Conservation (phyloP, 2,797 vertebrate species). For the Tiaroga cobitis region DNA sequence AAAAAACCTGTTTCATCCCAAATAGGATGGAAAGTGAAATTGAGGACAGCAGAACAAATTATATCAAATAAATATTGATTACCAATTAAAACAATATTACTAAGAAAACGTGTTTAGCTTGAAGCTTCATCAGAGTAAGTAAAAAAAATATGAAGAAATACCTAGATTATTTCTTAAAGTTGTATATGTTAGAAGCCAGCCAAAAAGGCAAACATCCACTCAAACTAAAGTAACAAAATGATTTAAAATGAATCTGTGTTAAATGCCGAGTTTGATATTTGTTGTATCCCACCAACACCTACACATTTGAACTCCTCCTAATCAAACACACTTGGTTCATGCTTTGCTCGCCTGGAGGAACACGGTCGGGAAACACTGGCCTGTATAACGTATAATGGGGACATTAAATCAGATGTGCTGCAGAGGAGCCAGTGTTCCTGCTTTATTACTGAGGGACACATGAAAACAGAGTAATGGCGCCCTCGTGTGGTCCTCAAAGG, state of each 20-base stretch:
- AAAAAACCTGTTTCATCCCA: too few species aligned
- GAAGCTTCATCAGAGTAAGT: not conserved
- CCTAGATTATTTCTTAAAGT: not conserved
- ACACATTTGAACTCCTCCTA: not conserved
- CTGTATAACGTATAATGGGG: not conserved
- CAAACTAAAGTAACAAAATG: not conserved
- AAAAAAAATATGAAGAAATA: not conserved
- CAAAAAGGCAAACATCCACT: not conserved
- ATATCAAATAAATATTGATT: too few species aligned
- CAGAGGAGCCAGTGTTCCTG: not conserved
- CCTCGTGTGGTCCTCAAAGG: not conserved
- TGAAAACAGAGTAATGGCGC: slow-evolving; percentile 11
- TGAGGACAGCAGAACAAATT: too few species aligned
- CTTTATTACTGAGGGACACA: not conserved
- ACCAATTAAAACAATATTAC: too few species aligned
- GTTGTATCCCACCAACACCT: not conserved
- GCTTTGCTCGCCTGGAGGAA: not conserved
- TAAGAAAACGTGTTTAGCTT: not conserved
- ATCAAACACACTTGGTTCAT: not conserved
- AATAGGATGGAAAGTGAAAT: too few species aligned
- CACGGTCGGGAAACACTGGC: not conserved
- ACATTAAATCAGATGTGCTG: not conserved
- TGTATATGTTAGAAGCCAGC: not conserved
- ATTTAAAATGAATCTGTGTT: not conserved
- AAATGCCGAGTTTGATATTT: too few species aligned